phyloP scores from a whole-genome alignment of 2,113 vertebrate species.

The Crypturellus undulatus region DNA sequence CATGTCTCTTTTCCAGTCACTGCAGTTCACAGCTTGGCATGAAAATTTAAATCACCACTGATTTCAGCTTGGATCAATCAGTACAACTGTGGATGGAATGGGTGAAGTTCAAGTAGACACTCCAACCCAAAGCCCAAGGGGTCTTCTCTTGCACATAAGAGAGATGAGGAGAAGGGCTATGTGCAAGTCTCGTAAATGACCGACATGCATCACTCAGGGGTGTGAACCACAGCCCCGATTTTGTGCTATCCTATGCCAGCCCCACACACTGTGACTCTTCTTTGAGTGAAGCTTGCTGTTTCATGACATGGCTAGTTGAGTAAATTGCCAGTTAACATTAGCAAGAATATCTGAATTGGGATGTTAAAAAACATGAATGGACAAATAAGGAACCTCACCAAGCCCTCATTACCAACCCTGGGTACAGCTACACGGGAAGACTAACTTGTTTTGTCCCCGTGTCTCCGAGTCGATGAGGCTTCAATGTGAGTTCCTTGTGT shows the following conservation, averaged over 20 bases:
- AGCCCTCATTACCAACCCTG: accelerated
- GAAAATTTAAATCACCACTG: background rate
- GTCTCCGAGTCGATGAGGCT: background rate
- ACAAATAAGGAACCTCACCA: background rate
- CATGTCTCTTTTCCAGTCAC: accelerated
- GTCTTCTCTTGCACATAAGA: background rate
- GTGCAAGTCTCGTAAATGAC: background rate
- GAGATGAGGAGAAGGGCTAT: background rate
- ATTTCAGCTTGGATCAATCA: accelerated
- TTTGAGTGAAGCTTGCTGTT: accelerated
- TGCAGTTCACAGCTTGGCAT: background rate
- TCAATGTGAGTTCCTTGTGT: background rate
- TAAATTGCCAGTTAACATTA: background rate
- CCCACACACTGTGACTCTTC: accelerated
- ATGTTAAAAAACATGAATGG: background rate
- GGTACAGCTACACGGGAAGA: background rate
- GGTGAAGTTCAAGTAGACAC: background rate
- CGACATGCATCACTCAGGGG: background rate
- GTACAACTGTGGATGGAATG: background rate
- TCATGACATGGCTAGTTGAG: background rate
- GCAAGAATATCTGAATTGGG: background rate
- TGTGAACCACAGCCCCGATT: background rate
- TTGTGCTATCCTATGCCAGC: background rate
- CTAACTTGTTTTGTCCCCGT: background rate
- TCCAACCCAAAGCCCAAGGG: background rate